A percentile compares a stretch with the other conserved stretches of the same genome.
Conservation (phyloP, 1,140 invertebrate genomes). For the Tetragonula clypearis region DNA sequence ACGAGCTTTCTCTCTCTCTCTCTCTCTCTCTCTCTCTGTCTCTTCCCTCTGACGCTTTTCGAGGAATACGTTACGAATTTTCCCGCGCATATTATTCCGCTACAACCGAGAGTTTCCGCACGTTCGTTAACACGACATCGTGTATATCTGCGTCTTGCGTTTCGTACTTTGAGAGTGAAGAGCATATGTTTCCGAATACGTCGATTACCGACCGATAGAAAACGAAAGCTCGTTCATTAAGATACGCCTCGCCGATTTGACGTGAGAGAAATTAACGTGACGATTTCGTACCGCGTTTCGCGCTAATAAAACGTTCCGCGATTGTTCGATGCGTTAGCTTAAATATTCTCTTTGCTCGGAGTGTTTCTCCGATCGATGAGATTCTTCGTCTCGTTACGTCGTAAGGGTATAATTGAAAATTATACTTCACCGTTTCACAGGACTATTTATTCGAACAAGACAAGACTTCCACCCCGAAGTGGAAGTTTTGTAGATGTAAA, state of each 20-base stretch:
- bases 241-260: background rate
- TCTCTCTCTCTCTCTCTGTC: too few species aligned
- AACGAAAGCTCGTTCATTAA: background rate
- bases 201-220: background rate
- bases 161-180: background rate
- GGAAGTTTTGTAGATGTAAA: too few species aligned
- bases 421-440: too few species aligned
- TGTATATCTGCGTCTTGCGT: background rate
- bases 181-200: background rate
- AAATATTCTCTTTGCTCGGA: background rate
- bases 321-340: too few species aligned
- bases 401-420: too few species aligned
- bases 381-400: background rate
- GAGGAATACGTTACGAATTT: conserved; percentile 27
- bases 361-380: background rate
- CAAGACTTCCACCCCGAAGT: too few species aligned
- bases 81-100: conserved; percentile 9
- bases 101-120: background rate
- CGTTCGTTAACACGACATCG: background rate
- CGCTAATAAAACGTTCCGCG: background rate
- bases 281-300: too few species aligned
- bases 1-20: conserved; percentile 40
- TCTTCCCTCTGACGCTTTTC: background rate
- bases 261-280: background rate
- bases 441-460: too few species aligned